Evolutionary conservation across 2,888 invertebrate species (phyloP).

Genomic region (Aproaerema taeniolella): DNA sequence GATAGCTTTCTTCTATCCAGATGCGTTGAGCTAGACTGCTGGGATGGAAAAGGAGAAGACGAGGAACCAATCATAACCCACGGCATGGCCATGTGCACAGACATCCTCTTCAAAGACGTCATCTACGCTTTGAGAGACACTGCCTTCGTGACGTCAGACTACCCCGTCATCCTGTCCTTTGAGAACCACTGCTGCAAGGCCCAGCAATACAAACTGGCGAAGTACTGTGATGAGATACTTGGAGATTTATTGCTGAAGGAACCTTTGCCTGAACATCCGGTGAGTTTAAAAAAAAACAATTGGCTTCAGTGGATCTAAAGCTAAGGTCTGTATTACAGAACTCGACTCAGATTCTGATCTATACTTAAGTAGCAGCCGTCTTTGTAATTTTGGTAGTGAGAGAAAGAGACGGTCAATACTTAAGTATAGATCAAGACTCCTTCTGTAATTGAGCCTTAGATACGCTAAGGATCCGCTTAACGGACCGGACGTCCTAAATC

Average conservation of each 20-base stretch:
- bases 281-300: no score
- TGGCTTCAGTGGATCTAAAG: no score
- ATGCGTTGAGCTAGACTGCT: conserved; percentile 98
- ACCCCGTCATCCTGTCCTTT: conserved; percentile 97
- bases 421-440: no score
- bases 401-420: no score
- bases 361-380: no score
- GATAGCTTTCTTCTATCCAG: conserved; percentile 63
- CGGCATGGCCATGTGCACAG: conserved; percentile 99
- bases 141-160: conserved; percentile 98
- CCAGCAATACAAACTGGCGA: conserved; percentile 98
- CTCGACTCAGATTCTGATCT: no score
- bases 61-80: conserved; percentile 99
- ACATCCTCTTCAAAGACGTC: conserved; percentile 98
- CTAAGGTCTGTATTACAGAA: no score
- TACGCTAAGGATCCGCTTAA: no score
- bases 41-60: conserved; percentile 98
- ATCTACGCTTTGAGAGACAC: conserved; percentile 98
- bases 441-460: no score
- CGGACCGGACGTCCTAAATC: no score
- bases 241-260: conserved; percentile 94
- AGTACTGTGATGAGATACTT: conserved; percentile 99
- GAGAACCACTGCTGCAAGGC: conserved; percentile 99
- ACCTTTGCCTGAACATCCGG: conserved; percentile 90
- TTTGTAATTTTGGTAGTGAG: no score